These are phyloP conservation scores for Pempheris klunzingeri DNA, from an alignment of 2,797 vertebrate genomes.

Conservation along the genomic window DNA sequence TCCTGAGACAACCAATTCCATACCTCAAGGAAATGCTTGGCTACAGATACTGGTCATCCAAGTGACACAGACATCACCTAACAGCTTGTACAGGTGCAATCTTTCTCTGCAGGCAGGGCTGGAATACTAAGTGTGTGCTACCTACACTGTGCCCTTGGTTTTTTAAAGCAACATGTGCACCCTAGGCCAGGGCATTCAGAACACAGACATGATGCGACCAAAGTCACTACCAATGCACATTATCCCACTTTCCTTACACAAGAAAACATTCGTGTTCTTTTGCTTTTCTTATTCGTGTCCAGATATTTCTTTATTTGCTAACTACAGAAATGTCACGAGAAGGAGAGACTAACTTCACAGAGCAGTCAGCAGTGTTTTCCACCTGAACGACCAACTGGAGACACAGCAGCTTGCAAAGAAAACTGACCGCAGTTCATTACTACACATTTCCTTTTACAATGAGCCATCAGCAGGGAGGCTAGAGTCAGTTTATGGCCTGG, in stretches of 20 bases:
- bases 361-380: slow-evolving; percentile 13
- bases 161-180: slow-evolving; percentile 30
- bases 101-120: slow-evolving; percentile 63
- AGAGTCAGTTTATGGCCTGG: neutral
- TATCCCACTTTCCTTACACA: neutral
- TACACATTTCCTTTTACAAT: slow-evolving; percentile 16
- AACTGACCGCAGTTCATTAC: slow-evolving; percentile 28
- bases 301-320: slow-evolving; percentile 42
- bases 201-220: slow-evolving; percentile 3
- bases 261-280: neutral
- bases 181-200: neutral
- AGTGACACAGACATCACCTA: slow-evolving; percentile 77
- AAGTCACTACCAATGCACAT: neutral
- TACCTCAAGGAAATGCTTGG: slow-evolving; percentile 84
- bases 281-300: slow-evolving; percentile 16
- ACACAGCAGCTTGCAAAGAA: slow-evolving; percentile 16
- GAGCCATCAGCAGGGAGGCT: slow-evolving; percentile 37
- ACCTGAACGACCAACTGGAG: slow-evolving; percentile 20
- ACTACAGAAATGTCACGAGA: neutral
- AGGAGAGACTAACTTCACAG: neutral
- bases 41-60: slow-evolving; percentile 85
- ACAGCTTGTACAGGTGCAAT: slow-evolving; percentile 76
- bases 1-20: slow-evolving; percentile 82
- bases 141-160: slow-evolving; percentile 63
- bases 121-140: slow-evolving; percentile 75